Percentiles rank a stretch among this genome's conserved stretches.
Evolutionary conservation across 1,140 invertebrate genomes (phyloP).

Genomic region (Plectrocnemia conspersa): DNA sequence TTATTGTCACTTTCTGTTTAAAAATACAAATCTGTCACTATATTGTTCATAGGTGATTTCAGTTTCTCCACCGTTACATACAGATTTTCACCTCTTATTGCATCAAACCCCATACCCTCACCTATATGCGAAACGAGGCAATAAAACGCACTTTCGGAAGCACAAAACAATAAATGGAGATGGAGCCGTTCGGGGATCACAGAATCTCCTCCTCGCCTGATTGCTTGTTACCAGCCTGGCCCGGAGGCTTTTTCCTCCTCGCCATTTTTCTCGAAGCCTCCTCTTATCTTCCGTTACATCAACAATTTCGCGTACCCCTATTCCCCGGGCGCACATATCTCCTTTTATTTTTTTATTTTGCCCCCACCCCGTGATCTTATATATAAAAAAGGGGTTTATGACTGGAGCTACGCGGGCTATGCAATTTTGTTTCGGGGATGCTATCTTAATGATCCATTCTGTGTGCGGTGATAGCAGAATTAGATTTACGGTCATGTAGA

Average conservation of each 20-base stretch:
- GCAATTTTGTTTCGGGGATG: slow-evolving; percentile 27
- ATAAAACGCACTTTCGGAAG: slow-evolving; percentile 4
- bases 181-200: slow-evolving; percentile 15
- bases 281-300: slow-evolving; percentile 27
- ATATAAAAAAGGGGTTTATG: slow-evolving; percentile 28
- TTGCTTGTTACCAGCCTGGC: slow-evolving; percentile 18
- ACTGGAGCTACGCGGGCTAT: slow-evolving; percentile 6
- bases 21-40: too few species aligned
- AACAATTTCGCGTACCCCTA: slow-evolving; percentile 29
- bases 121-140: background rate
- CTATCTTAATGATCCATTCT: slow-evolving; percentile 32
- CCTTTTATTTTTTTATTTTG: slow-evolving; percentile 32
- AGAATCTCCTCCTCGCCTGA: slow-evolving; percentile 11
- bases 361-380: background rate
- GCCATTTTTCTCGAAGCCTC: slow-evolving; percentile 14
- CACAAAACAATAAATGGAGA: slow-evolving; percentile 23
- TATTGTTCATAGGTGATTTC: too few species aligned
- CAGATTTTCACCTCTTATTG: too few species aligned
- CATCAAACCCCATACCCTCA: too few species aligned
- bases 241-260: slow-evolving; percentile 2
- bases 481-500: slow-evolving; percentile 26
- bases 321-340: slow-evolving; percentile 33
- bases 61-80: too few species aligned
- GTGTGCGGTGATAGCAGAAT: slow-evolving; percentile 27
- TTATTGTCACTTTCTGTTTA: too few species aligned